Evolutionary conservation across 2,797 vertebrate genomes (phyloP), one percentile per base, ranked within the genome.

Genomic region (Bucorvus abyssinicus): DNA sequence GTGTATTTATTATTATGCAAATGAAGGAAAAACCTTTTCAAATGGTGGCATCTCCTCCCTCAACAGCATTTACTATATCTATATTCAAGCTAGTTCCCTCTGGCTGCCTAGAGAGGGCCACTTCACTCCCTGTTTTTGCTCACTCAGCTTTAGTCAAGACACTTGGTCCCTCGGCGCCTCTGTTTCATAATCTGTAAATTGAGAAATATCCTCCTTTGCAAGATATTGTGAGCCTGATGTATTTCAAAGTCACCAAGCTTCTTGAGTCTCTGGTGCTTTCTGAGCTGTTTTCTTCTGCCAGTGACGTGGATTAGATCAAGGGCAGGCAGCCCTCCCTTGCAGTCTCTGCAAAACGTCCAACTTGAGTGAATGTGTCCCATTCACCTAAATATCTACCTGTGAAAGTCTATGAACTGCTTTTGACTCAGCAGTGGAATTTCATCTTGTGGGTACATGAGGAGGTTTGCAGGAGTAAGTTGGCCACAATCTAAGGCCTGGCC

Each of bases 1-100:
- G 44, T 70, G 68, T 85, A 87, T 79, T 95, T 92, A 89, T 93
- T 91, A 93, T 96, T 95, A 97, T 95, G 96, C 74, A 96, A 96
- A 96, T 95, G 52, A 94, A 30, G 75, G 34, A 47, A 91, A 94
- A 85, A 79, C 84, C 77, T 96, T 96, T 96, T 94, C 61, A 91
- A 13, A 87, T 60, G 61, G 74, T 89, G 79, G 89, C 50, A 84
- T 86, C 60, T 90, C 63, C 68, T 84, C 84, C 69, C 40, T 52
- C 20, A 7, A 52, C 8, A 53, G 40, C 42, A 47, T 84, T 93
- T 78, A 59, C 16, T 44, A 24, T 80, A 75, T 53, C 67, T 80
- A 12, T 30, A 36, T 87, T 94, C 57, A 89, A 83, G 38, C 68
- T 68, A n/a, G 20, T 67, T 94, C 38, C 47, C 24, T 79, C 63